Evolutionary conservation across 2,797 vertebrate species (phyloP), one percentile per base, ranked within the genome.

Genomic region (Arctocebus calabarensis): DNA sequence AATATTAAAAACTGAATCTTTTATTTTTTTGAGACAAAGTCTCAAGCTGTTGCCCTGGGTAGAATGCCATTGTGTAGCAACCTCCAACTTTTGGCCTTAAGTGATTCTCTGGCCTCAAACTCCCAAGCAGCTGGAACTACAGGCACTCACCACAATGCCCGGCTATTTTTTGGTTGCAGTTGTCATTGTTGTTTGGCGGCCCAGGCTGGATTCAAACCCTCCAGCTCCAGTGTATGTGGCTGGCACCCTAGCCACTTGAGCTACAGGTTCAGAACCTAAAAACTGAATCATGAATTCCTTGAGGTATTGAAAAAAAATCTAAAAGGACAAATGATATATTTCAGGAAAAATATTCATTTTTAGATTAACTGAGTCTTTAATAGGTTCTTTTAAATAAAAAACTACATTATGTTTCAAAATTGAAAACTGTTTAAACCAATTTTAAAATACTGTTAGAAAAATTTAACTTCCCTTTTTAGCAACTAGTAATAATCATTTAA

Each of bases 391-490:
- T 91, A 84, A 78, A 27, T 16, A 77, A 84, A 93, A 84, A 23
- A 79, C 40, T 71, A 83, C 12, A 84, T 61, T 61, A 48, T 64
- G 55, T 81, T 86, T 93, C 27, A 81, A 93, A 81, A 22, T 14
- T 94, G 8, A 87, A 94, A 93, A 81, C 25, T 86, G 81, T 57
- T 75, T 3, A 91, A 40, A 27, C 5, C 22, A 93, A 84, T 78
- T 90, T 97, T 70, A 71, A 83, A 91, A 92, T 59, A 57, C 32
- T 93, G 17, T 92, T 97, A 78, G 34, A 37, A 77, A 94, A 86
- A 90, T n/a, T 84, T 95, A 95, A 92, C 34, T 91, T 85, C 23
- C 71, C 81, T 81, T 94, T 95, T 90, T 88, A 95, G 22, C 68
- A 45, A 71, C 22, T 16, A 48, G 92, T 61, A 61, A 57, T 37